phyloP scores from a whole-genome alignment of 1,140 invertebrate species.

The Drosophila mojavensis region DNA sequence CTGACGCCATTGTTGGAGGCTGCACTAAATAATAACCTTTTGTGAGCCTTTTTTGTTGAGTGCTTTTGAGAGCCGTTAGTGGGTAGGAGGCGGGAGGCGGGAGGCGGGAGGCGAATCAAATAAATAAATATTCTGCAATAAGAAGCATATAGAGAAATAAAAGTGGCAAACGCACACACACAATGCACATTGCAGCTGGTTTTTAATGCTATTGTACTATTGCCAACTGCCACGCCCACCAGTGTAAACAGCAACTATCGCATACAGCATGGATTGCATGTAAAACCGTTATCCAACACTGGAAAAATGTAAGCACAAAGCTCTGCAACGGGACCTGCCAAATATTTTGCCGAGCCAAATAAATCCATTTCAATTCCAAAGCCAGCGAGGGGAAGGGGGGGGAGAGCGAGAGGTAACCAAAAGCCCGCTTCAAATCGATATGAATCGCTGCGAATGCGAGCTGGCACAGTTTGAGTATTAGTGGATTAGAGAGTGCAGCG shows the following conservation, averaged over 20 bases:
- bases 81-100: background rate
- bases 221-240: constrained; percentile 24
- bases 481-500: constrained; percentile 64
- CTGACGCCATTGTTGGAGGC: constrained; percentile 16
- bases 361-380: constrained; percentile 75
- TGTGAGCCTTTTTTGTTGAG: constrained; percentile 7
- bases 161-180: background rate
- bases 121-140: background rate
- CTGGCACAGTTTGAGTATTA: constrained; percentile 67
- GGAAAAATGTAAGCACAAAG: constrained; percentile 40
- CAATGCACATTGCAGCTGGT: constrained; percentile 15
- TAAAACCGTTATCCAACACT: constrained; percentile 58
- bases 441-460: constrained; percentile 60
- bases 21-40: constrained; percentile 41
- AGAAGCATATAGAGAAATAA: background rate
- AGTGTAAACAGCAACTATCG: constrained; percentile 69
- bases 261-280: constrained; percentile 39
- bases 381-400: background rate
- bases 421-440: constrained; percentile 30
- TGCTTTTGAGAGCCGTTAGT: background rate
- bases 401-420: background rate
- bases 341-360: constrained; percentile 78
- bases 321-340: constrained; percentile 73
- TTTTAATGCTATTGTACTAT: constrained; percentile 54
- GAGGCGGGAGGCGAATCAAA: background rate